phyloP scores from a whole-genome alignment of 2,888 invertebrate genomes.

The Pachydiplax longipennis region DNA sequence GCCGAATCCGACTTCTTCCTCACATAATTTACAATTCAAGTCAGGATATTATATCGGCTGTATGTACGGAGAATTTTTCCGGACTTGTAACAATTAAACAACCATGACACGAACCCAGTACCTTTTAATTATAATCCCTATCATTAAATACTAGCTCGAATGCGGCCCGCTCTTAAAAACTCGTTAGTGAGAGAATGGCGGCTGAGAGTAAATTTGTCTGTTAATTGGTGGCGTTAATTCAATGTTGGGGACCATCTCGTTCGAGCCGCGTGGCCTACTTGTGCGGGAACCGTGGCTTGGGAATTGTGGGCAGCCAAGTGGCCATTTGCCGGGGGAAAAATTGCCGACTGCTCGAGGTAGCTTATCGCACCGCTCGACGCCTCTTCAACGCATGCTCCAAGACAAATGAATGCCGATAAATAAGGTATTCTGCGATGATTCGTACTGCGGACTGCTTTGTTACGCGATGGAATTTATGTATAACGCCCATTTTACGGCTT shows the following conservation, averaged over 20 bases:
- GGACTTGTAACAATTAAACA: background rate
- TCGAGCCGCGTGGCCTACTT: background rate
- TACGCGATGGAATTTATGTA: too few species aligned
- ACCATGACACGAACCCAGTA: background rate
- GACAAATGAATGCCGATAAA: background rate
- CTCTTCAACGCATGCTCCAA: background rate
- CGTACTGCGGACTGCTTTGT: too few species aligned
- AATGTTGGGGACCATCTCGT: background rate
- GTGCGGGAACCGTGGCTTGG: background rate
- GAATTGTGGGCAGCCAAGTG: background rate
- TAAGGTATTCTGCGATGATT: background rate
- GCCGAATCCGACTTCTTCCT: background rate
- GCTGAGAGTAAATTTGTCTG: background rate
- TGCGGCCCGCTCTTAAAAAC: background rate
- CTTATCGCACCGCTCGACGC: background rate
- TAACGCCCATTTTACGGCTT: too few species aligned
- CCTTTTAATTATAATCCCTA: background rate
- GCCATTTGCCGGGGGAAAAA: background rate
- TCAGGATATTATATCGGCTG: background rate
- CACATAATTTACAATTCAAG: background rate
- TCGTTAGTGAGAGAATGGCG: background rate
- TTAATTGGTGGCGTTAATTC: background rate
- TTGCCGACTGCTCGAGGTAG: slow-evolving; percentile 1
- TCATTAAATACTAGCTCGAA: background rate
- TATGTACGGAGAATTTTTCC: background rate